Percentiles rank a stretch among this genome's conserved stretches.
Conservation (phyloP, 2,797 vertebrate species). For the Pangasius larnaudii region DNA sequence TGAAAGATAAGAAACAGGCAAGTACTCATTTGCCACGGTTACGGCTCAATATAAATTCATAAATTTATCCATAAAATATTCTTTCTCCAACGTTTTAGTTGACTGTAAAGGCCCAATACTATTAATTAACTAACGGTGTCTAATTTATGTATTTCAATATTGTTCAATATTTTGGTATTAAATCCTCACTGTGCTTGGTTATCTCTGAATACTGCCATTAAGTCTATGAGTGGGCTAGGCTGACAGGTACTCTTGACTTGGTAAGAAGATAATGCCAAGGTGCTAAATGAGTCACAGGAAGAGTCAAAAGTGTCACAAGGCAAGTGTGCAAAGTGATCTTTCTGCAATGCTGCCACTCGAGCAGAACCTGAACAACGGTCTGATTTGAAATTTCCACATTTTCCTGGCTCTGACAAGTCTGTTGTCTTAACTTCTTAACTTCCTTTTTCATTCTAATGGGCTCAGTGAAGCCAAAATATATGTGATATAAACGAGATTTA, state of each 20-base stretch:
- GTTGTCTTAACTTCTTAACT: too few relatives aligned
- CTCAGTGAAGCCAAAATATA: too few relatives aligned
- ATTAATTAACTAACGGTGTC: background rate
- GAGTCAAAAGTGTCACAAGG: background rate
- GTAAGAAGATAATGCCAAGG: background rate
- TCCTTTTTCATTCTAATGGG: too few relatives aligned
- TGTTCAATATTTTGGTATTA: background rate
- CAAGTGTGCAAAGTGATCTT: background rate
- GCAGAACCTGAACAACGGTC: background rate
- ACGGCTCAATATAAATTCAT: background rate
- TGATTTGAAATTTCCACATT: too few relatives aligned
- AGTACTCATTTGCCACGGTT: background rate
- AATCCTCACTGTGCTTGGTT: background rate
- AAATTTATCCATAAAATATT: background rate
- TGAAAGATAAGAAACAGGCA: background rate
- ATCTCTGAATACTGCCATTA: background rate
- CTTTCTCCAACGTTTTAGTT: background rate
- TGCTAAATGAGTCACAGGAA: background rate
- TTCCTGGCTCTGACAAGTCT: too few relatives aligned
- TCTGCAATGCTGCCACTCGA: background rate
- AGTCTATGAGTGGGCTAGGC: too few relatives aligned
- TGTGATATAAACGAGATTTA: too few relatives aligned
- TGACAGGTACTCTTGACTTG: background rate
- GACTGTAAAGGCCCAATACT: background rate
- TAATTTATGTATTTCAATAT: background rate